Conservation (phyloP, 2,113 vertebrate species). For the Nothoprocta pentlandii region DNA sequence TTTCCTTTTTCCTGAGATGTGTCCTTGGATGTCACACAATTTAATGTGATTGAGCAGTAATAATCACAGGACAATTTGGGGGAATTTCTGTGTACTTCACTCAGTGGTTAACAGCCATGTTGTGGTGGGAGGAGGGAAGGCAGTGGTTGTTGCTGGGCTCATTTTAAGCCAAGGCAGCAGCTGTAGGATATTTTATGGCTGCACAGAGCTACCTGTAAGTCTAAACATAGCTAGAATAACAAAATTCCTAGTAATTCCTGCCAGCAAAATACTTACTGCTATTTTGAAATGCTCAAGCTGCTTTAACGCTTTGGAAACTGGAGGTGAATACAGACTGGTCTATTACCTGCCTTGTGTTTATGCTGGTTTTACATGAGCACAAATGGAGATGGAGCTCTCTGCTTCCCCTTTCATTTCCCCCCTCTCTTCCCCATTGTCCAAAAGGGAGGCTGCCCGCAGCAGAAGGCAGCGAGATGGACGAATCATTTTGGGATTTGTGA, state of each 20-base stretch:
- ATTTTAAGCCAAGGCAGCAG: background rate
- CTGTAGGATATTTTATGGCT: background rate
- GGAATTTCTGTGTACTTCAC: conserved; percentile 31
- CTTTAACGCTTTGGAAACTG: background rate
- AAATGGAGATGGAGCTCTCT: background rate
- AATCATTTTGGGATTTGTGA: background rate
- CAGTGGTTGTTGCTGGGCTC: background rate
- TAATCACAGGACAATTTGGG: background rate
- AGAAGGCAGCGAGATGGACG: background rate
- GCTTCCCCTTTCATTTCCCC: background rate
- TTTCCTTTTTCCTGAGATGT: background rate
- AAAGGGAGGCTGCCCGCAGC: background rate
- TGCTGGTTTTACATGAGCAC: background rate
- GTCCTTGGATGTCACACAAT: background rate
- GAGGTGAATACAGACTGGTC: background rate
- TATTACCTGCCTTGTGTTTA: background rate
- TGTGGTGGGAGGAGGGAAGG: background rate
- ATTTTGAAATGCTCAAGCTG: background rate
- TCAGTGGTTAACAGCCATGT: background rate
- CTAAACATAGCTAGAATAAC: background rate
- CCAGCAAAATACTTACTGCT: background rate
- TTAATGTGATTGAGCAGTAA: conserved; percentile 44
- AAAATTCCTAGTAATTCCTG: background rate
- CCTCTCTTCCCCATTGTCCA: background rate
- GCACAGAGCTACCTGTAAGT: background rate